Evolutionary conservation across 2,113 vertebrate genomes (phyloP).

Genomic region (Pelusios castaneus): DNA sequence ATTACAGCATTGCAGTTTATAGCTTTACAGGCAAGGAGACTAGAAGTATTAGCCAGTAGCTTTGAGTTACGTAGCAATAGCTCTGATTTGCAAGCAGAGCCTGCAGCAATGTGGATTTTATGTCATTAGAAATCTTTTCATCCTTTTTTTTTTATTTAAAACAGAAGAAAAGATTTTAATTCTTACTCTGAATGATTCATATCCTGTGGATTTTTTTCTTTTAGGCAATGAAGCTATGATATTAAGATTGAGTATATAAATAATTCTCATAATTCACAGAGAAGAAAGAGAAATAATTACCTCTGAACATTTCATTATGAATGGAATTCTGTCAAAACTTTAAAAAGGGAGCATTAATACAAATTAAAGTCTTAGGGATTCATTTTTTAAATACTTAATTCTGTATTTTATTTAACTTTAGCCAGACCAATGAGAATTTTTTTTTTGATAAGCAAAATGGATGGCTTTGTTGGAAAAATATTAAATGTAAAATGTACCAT

Average conservation of each 20-base stretch:
- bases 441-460: constrained; percentile 51
- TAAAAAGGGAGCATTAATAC: constrained; percentile 70
- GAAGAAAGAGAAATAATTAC: constrained; percentile 79
- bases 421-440: constrained; percentile 44
- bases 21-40: constrained; percentile 58
- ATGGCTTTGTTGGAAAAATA: constrained; percentile 40
- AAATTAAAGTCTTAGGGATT: constrained; percentile 70
- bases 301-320: constrained; percentile 77
- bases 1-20: constrained; percentile 77
- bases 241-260: constrained; percentile 79
- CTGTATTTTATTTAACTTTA: constrained; percentile 67
- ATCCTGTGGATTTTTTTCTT: constrained; percentile 75
- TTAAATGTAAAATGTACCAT: constrained; percentile 40
- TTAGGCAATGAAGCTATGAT: constrained; percentile 72
- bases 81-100: constrained; percentile 67
- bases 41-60: constrained; percentile 41
- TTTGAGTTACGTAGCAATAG: constrained; percentile 24
- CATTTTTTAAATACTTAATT: constrained; percentile 68
- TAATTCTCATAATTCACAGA: constrained; percentile 77
- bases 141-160: constrained; percentile 65
- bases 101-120: constrained; percentile 64
- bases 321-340: constrained; percentile 74
- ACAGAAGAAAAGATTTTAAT: constrained; percentile 67
- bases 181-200: constrained; percentile 73
- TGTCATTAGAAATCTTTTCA: constrained; percentile 76